Evolutionary conservation across 2,888 invertebrate species (phyloP).

Genomic region (Dolichomitus sp.): DNA sequence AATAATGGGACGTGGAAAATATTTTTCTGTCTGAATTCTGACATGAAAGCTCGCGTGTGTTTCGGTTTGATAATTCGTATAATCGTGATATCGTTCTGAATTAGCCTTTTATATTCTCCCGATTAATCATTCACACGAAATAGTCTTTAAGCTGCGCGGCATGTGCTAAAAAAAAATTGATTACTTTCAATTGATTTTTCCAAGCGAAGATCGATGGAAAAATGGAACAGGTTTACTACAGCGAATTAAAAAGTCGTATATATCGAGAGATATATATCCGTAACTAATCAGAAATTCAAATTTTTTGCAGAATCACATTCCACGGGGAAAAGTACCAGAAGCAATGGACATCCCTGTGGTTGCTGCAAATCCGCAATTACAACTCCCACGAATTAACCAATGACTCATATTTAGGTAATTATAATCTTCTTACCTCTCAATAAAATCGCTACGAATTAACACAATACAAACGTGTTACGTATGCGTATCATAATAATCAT

Average conservation of each 20-base stretch:
- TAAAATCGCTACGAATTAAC: background rate
- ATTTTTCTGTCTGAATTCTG: background rate
- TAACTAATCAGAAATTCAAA: background rate
- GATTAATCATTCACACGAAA: background rate
- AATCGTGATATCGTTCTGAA: conserved; percentile 5
- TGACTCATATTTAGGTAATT: conserved; percentile 12
- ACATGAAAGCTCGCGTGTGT: background rate
- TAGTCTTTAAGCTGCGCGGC: background rate
- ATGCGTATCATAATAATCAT: too few species aligned
- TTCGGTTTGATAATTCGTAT: conserved; percentile 21
- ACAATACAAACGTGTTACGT: background rate
- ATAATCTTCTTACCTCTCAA: conserved; percentile 8
- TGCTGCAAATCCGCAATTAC: conserved; percentile 26
- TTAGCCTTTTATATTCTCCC: conserved; percentile 4
- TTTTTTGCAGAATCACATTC: background rate
- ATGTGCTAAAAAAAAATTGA: background rate
- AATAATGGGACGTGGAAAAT: background rate
- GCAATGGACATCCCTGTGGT: background rate
- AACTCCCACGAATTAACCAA: conserved; percentile 30
- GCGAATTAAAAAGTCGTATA: background rate
- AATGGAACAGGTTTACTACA: background rate
- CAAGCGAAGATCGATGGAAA: background rate
- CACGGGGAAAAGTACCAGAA: conserved; percentile 5
- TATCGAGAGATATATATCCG: background rate
- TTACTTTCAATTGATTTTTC: background rate